Conservation (phyloP, 2,888 invertebrate genomes). For the Harpalus rufipes region DNA sequence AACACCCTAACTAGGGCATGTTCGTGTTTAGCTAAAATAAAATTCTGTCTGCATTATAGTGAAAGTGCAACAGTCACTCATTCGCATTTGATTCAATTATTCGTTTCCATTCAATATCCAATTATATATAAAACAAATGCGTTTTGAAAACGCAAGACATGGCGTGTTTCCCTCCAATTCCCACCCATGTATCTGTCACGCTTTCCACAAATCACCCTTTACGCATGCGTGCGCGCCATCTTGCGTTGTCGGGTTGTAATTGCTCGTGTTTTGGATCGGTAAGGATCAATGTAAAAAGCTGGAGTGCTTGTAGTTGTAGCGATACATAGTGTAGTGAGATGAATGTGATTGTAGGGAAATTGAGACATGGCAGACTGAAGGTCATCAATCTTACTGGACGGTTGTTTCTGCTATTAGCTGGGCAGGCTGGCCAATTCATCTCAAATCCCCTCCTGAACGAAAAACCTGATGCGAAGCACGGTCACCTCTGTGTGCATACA, state of each 20-base stretch:
- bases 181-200: constrained; percentile 30
- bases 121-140: constrained; percentile 58
- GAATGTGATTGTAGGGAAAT: constrained; percentile 64
- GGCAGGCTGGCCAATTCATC: constrained; percentile 19
- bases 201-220: constrained; percentile 20
- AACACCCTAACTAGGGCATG: neutral
- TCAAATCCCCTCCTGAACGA: constrained; percentile 43
- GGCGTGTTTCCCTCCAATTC: constrained; percentile 42
- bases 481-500: constrained; percentile 38
- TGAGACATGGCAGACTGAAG: constrained; percentile 58
- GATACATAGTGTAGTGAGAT: constrained; percentile 30
- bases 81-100: constrained; percentile 62
- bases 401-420: constrained; percentile 42
- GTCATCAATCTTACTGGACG: constrained; percentile 55
- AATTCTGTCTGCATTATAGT: neutral
- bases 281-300: constrained; percentile 49
- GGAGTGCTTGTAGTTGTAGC: constrained; percentile 29
- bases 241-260: constrained; percentile 30
- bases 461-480: constrained; percentile 33
- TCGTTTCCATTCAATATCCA: constrained; percentile 58
- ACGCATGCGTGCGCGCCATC: constrained; percentile 43
- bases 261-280: constrained; percentile 41
- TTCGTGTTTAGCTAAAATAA: constrained; percentile 6
- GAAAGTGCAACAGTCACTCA: constrained; percentile 21
- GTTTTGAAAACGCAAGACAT: constrained; percentile 56